phyloP scores from a whole-genome alignment of 2,113 vertebrate genomes.

The Todiramphus saurophagus region DNA sequence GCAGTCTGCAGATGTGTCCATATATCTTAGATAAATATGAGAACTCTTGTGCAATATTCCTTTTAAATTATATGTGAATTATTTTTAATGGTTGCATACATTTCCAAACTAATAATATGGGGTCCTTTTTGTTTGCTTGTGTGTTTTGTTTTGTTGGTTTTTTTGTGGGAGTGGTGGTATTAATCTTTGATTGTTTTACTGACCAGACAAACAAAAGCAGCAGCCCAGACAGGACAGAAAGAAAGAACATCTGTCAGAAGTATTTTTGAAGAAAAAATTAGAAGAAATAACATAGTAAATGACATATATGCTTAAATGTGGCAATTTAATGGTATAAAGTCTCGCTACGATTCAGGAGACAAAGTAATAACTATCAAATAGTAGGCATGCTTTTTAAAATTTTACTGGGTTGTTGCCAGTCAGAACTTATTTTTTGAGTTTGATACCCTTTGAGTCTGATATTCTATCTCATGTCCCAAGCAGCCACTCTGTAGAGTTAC shows the following conservation, averaged over 20 bases:
- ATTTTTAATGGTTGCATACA: neutral
- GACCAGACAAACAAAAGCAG: neutral
- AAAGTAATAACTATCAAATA: neutral
- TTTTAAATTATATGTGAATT: neutral
- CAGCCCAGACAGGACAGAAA: neutral
- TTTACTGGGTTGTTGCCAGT: neutral
- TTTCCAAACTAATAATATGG: neutral
- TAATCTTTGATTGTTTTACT: neutral
- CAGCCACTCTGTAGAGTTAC: neutral
- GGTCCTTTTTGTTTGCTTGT: rapidly evolving
- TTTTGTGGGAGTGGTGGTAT: no score
- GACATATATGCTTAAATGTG: neutral
- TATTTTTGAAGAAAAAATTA: neutral
- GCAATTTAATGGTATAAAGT: neutral
- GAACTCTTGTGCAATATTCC: neutral
- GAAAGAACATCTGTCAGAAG: neutral
- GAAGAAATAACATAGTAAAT: neutral
- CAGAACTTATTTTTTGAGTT: neutral
- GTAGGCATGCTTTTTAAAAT: neutral
- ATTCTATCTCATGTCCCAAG: neutral
- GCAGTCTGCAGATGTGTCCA: neutral
- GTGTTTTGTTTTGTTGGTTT: no score
- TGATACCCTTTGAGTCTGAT: neutral
- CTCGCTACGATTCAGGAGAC: neutral
- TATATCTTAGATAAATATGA: neutral